Evolutionary conservation across 2,113 vertebrate species (phyloP), one percentile per base, ranked within the genome.

Genomic region (Gallinago undulata): DNA sequence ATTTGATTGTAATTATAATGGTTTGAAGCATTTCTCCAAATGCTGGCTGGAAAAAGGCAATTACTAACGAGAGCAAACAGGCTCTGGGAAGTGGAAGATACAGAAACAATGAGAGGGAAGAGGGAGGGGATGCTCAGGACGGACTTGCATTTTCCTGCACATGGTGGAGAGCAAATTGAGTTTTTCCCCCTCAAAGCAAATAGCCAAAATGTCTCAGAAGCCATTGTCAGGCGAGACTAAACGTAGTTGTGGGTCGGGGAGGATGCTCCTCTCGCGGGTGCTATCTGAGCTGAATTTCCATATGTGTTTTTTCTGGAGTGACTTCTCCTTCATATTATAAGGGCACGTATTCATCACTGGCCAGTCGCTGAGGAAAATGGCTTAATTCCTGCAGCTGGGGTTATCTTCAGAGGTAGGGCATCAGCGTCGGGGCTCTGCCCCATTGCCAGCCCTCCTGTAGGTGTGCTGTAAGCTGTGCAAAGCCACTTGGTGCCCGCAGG

Each of bases 141-240:
- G 2, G 31, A 15, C 16, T 82, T 33, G 27, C 0, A 0, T 66
- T 19, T 62, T 55, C 50, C 43, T 21, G 37, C 37, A 12, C 59
- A 13, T 2, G 1, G 8, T 3, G 33, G 47, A 39, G 75, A 77
- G 37, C 23, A 79, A 75, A 75, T 14, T 2, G 31, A 48, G 51
- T 8, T 48, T 57, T 48, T 25, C 8, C 63, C 18, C 33, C 51
- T 15, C 6, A 12, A 84, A 94, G 55, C 77, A 59, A 35, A 31
- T 1, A 13, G 25, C 33, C 5, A 11, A 64, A 66, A 47, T 23
- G 7, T 22, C 53, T 81, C 17, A 6, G 73, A 73, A 90, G 48
- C 30, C 27, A 7, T 16, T 39, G 31, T 8, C 4, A 9, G 50
- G 50, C 0, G 12, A 50, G 31, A 15, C 30, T 1, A 1, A 30